Evolutionary conservation across 2,797 vertebrate genomes (phyloP).

Genomic region (Coranthus polyacanthus): DNA sequence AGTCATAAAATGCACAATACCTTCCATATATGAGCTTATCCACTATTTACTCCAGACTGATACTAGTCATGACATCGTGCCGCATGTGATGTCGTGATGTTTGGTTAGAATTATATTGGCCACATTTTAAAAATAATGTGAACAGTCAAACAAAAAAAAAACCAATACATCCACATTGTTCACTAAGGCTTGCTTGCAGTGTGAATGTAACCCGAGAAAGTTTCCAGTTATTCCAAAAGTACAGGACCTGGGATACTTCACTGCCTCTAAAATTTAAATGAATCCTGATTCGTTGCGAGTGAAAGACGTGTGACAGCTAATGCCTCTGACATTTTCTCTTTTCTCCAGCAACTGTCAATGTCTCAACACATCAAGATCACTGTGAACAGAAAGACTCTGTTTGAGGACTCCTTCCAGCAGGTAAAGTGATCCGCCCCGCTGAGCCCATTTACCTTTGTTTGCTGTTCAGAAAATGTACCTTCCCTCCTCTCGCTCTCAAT

Average conservation of each 20-base stretch:
- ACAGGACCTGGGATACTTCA: neutral
- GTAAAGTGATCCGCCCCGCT: constrained; percentile 72
- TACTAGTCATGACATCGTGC: too few species aligned
- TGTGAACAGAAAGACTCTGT: constrained; percentile 94
- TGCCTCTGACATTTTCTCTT: neutral
- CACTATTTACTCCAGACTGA: too few species aligned
- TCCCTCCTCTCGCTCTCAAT: neutral
- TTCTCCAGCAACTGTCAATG: constrained; percentile 92
- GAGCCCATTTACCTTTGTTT: neutral
- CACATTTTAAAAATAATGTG: too few species aligned
- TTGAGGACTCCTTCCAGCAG: constrained; percentile 99
- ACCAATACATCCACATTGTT: neutral
- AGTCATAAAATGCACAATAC: too few species aligned
- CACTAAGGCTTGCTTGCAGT: neutral
- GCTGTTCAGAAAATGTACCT: neutral
- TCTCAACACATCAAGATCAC: constrained; percentile 98
- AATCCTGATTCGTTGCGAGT: neutral
- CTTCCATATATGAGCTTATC: too few species aligned
- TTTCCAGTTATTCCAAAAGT: neutral
- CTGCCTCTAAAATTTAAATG: neutral
- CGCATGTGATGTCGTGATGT: too few species aligned
- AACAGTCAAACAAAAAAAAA: too few species aligned
- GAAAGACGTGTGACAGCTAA: neutral
- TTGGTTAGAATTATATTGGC: too few species aligned
- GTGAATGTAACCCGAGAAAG: too few species aligned